Evolutionary conservation across 2,888 invertebrate species (phyloP).

Genomic region (Rosalia funebris): DNA sequence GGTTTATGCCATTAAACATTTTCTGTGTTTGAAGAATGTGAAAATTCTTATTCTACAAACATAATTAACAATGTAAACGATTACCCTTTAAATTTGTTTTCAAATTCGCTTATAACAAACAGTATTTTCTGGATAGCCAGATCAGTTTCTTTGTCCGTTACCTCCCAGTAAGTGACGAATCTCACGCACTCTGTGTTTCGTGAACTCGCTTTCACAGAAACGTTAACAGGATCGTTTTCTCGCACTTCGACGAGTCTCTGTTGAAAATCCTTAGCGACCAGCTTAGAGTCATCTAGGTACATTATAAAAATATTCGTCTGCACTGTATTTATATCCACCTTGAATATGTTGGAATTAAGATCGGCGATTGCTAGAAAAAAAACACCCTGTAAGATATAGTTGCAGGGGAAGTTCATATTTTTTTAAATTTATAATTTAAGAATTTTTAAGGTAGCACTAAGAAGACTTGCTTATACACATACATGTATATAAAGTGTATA

Average conservation of each 20-base stretch:
- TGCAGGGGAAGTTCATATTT: too few relatives aligned
- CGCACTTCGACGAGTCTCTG: slow-evolving; percentile 64
- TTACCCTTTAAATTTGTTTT: slow-evolving; percentile 19
- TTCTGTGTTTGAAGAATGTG: too few relatives aligned
- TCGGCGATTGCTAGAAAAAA: slow-evolving; percentile 69
- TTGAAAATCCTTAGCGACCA: slow-evolving; percentile 69
- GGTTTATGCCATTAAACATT: too few relatives aligned
- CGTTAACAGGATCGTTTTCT: slow-evolving; percentile 65
- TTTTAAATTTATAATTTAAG: too few relatives aligned
- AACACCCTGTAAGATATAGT: slow-evolving; percentile 8
- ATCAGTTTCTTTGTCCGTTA: slow-evolving; percentile 73
- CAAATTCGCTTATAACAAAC: slow-evolving; percentile 73
- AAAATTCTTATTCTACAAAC: too few relatives aligned
- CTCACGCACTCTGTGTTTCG: slow-evolving; percentile 71
- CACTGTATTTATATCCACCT: slow-evolving; percentile 71
- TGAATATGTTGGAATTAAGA: slow-evolving; percentile 70
- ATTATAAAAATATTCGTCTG: slow-evolving; percentile 83
- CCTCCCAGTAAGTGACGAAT: slow-evolving; percentile 77
- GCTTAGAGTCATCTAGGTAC: slow-evolving; percentile 64
- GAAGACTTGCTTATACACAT: too few relatives aligned
- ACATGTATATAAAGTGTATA: too few relatives aligned
- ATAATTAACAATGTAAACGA: too few relatives aligned
- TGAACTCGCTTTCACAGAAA: slow-evolving; percentile 70
- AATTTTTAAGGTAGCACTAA: too few relatives aligned
- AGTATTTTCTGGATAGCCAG: slow-evolving; percentile 77